phyloP scores from a whole-genome alignment of 2,888 invertebrate genomes.

The Emmelina monodactyla region DNA sequence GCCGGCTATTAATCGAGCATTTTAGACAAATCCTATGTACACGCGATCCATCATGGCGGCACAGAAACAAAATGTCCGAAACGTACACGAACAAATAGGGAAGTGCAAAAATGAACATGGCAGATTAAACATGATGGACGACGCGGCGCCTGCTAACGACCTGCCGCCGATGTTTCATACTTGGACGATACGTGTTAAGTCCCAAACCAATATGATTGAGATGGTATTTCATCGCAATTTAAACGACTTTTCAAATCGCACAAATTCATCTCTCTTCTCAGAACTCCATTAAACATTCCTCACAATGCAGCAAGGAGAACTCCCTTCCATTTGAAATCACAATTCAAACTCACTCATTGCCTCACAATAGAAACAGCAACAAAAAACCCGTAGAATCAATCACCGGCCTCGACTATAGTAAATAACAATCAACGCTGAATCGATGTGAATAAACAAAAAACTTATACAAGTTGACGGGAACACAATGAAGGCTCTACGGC shows the following conservation, averaged over 20 bases:
- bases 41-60: constrained; percentile 12
- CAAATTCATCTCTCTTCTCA: too few species aligned
- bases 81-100: constrained; percentile 27
- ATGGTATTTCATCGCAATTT: too few species aligned
- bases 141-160: constrained; percentile 10
- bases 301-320: too few species aligned
- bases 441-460: constrained; percentile 33
- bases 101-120: constrained; percentile 28
- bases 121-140: constrained; percentile 50
- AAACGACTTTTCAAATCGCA: too few species aligned
- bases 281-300: too few species aligned
- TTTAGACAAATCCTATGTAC: background rate
- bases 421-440: constrained; percentile 31
- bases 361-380: too few species aligned
- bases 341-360: too few species aligned
- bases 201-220: too few species aligned
- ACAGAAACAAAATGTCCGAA: constrained; percentile 31
- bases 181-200: too few species aligned
- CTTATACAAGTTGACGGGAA: constrained; percentile 29
- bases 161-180: constrained; percentile 8
- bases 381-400: constrained; percentile 35
- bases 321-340: too few species aligned
- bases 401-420: constrained; percentile 29
- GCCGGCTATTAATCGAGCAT: background rate
- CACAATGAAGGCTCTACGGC: constrained; percentile 36